Evolutionary conservation across 2,797 vertebrate genomes (phyloP).

Genomic region (Periophthalmus magnuspinnatus): DNA sequence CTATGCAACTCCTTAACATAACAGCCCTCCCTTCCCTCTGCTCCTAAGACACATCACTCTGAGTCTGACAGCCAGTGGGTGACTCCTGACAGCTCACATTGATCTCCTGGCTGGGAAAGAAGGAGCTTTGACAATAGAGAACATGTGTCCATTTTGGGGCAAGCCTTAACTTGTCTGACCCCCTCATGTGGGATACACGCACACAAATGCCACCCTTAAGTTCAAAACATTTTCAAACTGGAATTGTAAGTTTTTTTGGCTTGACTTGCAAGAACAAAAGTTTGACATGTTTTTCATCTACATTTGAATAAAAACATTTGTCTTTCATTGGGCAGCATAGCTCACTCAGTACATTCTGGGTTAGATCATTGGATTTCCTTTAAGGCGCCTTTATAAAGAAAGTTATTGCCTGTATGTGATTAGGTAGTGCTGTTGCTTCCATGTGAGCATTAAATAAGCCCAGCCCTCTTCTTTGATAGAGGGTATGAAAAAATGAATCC

Average conservation of each 20-base stretch:
- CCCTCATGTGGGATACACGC: slow-evolving; percentile 54
- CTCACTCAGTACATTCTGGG: slow-evolving; percentile 21
- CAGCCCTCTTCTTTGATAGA: slow-evolving; percentile 73
- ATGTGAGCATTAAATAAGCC: slow-evolving; percentile 67
- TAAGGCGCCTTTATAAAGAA: slow-evolving; percentile 44
- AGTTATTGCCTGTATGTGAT: slow-evolving; percentile 72
- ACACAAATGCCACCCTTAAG: slow-evolving; percentile 39
- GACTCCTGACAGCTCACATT: slow-evolving; percentile 71
- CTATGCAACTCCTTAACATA: slow-evolving; percentile 68
- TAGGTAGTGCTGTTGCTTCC: slow-evolving; percentile 58
- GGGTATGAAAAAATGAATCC: slow-evolving; percentile 62
- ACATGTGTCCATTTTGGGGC: slow-evolving; percentile 70
- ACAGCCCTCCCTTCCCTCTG: slow-evolving; percentile 50
- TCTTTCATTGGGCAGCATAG: slow-evolving; percentile 45
- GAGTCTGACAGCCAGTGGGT: slow-evolving; percentile 67
- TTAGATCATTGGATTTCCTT: slow-evolving; percentile 42
- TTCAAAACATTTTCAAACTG: slow-evolving; percentile 35
- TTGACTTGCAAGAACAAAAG: slow-evolving; percentile 35
- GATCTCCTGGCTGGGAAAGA: slow-evolving; percentile 72
- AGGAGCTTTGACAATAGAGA: slow-evolving; percentile 71
- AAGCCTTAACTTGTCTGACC: slow-evolving; percentile 72
- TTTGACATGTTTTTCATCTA: slow-evolving; percentile 34
- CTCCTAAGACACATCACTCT: slow-evolving; percentile 54
- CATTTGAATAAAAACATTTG: slow-evolving; percentile 49
- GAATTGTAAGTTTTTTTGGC: slow-evolving; percentile 28